Evolutionary conservation across 2,113 vertebrate genomes (phyloP).

Genomic region (Danionella cerebrum): DNA sequence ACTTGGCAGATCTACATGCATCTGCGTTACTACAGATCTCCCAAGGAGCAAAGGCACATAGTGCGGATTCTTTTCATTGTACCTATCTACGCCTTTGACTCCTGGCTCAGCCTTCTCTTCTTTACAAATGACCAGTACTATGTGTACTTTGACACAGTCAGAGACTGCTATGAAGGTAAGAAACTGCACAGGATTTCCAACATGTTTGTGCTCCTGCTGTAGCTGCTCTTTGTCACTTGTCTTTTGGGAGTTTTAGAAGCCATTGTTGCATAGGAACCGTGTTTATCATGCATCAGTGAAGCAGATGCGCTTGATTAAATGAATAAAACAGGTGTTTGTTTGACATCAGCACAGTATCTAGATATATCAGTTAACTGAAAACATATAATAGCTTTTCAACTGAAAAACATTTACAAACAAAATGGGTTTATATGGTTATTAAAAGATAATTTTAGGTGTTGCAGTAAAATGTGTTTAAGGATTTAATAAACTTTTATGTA

Average conservation of each 20-base stretch:
- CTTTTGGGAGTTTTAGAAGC: conserved; percentile 29
- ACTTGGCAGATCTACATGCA: conserved; percentile 93
- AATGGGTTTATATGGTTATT: no score
- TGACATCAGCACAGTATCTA: background rate
- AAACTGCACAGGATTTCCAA: no score
- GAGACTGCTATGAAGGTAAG: conserved; percentile 97
- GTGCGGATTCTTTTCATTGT: conserved; percentile 98
- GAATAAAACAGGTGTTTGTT: conserved; percentile 11
- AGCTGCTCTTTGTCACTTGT: background rate
- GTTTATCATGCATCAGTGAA: conserved; percentile 7
- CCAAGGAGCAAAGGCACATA: conserved; percentile 93
- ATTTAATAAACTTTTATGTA: no score
- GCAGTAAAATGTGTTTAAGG: no score
- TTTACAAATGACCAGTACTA: conserved; percentile 99
- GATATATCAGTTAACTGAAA: background rate
- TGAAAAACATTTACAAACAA: no score
- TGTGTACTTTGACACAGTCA: conserved; percentile 93
- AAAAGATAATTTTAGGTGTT: no score
- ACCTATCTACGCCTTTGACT: conserved; percentile 96
- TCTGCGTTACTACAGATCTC: conserved; percentile 88
- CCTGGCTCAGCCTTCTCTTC: conserved; percentile 98
- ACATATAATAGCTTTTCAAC: background rate
- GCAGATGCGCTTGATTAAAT: conserved; percentile 27
- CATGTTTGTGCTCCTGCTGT: no score
- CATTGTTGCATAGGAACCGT: conserved; percentile 73